Conservation (phyloP, 2,113 vertebrate species). For the Nanger granti region DNA sequence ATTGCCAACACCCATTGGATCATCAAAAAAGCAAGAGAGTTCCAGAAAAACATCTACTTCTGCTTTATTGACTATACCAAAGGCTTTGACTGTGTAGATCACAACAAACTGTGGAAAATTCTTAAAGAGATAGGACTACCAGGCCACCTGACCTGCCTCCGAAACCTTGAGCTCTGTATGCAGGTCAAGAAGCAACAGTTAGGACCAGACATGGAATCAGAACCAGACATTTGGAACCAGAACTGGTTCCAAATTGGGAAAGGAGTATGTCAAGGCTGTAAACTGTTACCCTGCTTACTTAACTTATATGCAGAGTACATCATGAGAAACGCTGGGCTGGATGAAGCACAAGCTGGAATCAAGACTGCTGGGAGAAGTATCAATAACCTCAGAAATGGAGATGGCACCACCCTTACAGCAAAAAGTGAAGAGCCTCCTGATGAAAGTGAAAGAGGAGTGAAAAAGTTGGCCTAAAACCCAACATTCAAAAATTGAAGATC, state of each 20-base stretch:
- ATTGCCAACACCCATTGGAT: rapidly evolving
- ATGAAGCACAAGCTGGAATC: not conserved
- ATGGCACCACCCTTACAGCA: not conserved
- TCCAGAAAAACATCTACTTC: not conserved
- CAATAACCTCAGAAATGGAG: not conserved
- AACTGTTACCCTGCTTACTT: not conserved
- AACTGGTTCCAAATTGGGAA: not conserved
- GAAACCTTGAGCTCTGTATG: not conserved
- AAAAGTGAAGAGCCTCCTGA: not conserved
- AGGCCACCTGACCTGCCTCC: not conserved
- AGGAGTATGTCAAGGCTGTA: not conserved
- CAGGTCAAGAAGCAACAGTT: not conserved
- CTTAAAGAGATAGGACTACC: not conserved
- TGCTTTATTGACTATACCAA: not conserved
- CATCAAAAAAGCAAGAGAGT: not conserved
- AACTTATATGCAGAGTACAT: not conserved
- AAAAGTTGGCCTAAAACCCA: not conserved
- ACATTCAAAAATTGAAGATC: not conserved
- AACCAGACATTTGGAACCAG: no score
- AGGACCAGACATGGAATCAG: not conserved
- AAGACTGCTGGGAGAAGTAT: not conserved
- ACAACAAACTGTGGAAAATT: not conserved
- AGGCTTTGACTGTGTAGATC: not conserved
- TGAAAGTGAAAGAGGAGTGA: not conserved
- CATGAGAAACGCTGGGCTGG: rapidly evolving